phyloP scores from a whole-genome alignment of 2,113 vertebrate genomes.

The Amphiprion percula region DNA sequence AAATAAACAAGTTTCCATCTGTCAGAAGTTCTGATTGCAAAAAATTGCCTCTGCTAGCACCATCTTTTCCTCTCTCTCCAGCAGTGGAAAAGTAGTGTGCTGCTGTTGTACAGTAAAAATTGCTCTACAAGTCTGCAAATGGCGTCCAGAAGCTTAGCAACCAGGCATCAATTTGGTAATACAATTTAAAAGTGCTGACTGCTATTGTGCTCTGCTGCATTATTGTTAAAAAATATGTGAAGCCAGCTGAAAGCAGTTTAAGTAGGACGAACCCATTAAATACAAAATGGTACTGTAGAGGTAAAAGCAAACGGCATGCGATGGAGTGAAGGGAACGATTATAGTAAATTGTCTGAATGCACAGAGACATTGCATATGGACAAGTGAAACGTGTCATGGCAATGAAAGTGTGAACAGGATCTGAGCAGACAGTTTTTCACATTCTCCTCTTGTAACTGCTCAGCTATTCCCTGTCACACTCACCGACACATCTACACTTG shows the following conservation, averaged over 20 bases:
- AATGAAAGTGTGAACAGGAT: slow-evolving; percentile 30
- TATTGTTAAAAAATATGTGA: not conserved
- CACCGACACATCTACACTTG: slow-evolving; percentile 13
- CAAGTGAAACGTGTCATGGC: slow-evolving; percentile 35
- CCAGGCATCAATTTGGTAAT: slow-evolving; percentile 15
- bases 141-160: not conserved
- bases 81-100: not conserved
- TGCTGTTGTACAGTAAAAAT: not conserved
- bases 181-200: slow-evolving; percentile 5
- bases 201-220: slow-evolving; percentile 7
- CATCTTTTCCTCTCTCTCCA: not conserved
- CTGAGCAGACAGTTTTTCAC: not conserved
- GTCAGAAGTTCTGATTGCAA: not conserved
- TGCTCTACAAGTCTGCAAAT: not conserved
- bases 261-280: slow-evolving; percentile 12
- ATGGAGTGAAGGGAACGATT: slow-evolving; percentile 30
- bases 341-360: slow-evolving; percentile 21
- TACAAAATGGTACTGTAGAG: slow-evolving; percentile 13
- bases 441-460: slow-evolving; percentile 13
- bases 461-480: slow-evolving; percentile 23
- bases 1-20: not conserved
- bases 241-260: slow-evolving; percentile 3
- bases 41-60: not conserved
- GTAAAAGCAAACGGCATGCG: not conserved
- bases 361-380: slow-evolving; percentile 22